A percentile compares a stretch with the other conserved stretches of the same genome.
phyloP scores from a whole-genome alignment of 2,797 vertebrate species.

The Morelia viridis region DNA sequence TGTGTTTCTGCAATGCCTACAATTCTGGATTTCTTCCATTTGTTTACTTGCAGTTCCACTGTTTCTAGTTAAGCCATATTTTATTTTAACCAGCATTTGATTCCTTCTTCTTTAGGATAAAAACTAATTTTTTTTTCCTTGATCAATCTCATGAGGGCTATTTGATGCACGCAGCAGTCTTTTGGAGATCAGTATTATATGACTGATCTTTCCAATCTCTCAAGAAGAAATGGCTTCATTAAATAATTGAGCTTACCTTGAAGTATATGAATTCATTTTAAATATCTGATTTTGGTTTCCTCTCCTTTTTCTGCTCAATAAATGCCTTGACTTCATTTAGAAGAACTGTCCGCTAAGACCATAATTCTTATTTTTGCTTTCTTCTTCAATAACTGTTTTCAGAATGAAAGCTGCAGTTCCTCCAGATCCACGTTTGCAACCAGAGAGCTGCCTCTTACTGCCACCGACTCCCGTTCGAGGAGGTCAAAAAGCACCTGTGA shows the following conservation, averaged over 20 bases:
- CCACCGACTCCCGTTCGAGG: slow-evolving; percentile 85
- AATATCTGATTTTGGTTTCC: not conserved
- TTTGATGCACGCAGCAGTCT: not conserved
- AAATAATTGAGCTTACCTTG: not conserved
- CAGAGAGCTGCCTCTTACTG: slow-evolving; percentile 91
- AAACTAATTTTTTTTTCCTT: not conserved
- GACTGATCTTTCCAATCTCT: not conserved
- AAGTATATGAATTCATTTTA: not conserved
- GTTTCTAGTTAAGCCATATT: not conserved
- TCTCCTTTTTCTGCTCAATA: not conserved
- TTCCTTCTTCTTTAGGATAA: not conserved
- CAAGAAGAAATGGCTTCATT: not conserved
- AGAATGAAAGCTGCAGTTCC: slow-evolving; percentile 78
- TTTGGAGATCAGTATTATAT: not conserved
- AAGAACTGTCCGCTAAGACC: not conserved
- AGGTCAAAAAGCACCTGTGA: slow-evolving; percentile 82
- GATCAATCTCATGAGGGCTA: not conserved
- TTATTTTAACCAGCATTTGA: not conserved
- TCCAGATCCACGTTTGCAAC: slow-evolving; percentile 85
- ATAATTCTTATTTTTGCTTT: slow-evolving; percentile 33
- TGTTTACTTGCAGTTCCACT: not conserved
- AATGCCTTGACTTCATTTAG: not conserved
- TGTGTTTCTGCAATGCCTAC: not conserved
- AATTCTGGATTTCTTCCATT: not conserved
- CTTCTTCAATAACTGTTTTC: slow-evolving; percentile 27